Evolutionary conservation across 2,888 invertebrate genomes (phyloP), one percentile per base, ranked within the genome.

Genomic region (Aquatica leii): DNA sequence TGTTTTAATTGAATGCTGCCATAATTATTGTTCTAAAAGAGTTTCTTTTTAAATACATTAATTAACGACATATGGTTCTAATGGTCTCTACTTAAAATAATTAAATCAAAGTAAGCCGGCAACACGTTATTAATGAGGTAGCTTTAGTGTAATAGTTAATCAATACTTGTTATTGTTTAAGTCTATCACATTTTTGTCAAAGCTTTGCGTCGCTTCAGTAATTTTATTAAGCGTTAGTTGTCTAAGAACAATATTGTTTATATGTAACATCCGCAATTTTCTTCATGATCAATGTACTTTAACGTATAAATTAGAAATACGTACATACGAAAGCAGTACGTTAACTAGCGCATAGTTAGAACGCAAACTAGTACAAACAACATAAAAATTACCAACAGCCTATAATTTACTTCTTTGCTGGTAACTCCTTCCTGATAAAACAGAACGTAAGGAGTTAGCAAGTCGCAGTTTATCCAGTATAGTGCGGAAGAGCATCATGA

Each of bases 351-450:
- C 69, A 67, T 65, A 62, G 46, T 62, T 55, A 61, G 56, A 66
- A 62, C 61, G 43, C 50, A 69, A 71, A 70, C 73, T 69, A 68
- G 69, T 69, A 71, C 70, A 62, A 66, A 71, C 69, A 71, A 65
- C 69, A 70, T 69, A 70, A 68, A 70, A 72, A 72, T 72, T 73
- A 63, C 65, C 61, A 71, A 69, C 70, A 58, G 66, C 66, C 69
- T 66, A 71, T 70, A 65, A 72, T 73, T 69, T 67, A 69, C 61
- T 72, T 71, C 74, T 69, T 71, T 66, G 63, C 59, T 60, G 62
- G 63, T 59, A 62, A 73, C 71, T 68, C 71, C 71, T 71, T 73
- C 69, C 66, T 71, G 74, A 77, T 78, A 78, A 73, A 78, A 78
- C 76, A 69, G 76, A 72, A 75, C 73, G 71, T 69, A 63, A 59